Percentiles rank a stretch among this genome's conserved stretches.
Conservation (phyloP, 2,113 vertebrate genomes). For the Anhinga anhinga region DNA sequence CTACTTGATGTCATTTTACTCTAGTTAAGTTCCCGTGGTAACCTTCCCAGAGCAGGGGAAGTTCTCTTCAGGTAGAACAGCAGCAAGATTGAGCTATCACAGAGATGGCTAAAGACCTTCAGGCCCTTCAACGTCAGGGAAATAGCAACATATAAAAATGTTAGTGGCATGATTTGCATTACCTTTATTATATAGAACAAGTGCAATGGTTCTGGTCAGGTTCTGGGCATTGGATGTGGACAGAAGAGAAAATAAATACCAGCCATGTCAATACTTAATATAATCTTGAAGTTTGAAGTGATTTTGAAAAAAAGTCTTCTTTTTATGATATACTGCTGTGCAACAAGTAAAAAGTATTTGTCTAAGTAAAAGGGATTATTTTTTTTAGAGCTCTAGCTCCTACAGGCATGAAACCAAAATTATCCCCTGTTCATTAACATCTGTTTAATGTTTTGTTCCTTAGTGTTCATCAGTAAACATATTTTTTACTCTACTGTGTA, state of each 20-base stretch:
- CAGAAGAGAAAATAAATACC: not conserved
- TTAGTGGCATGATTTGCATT: not conserved
- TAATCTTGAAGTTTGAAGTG: not conserved
- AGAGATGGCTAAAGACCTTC: not conserved
- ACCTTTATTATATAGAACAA: not conserved
- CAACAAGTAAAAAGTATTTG: not conserved
- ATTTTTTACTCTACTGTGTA: not conserved
- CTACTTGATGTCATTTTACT: not conserved
- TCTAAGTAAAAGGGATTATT: not conserved
- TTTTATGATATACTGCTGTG: not conserved
- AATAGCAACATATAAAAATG: not conserved
- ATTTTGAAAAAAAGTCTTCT: not conserved
- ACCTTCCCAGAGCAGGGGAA: not conserved
- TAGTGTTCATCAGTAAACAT: not conserved
- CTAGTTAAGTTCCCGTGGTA: not conserved
- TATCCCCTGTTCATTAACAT: not conserved
- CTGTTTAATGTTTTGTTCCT: not conserved
- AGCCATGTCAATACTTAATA: not conserved
- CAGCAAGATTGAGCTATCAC: not conserved
- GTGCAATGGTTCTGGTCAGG: not conserved
- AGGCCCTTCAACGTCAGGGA: not conserved
- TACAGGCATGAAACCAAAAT: not conserved
- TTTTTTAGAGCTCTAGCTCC: not conserved
- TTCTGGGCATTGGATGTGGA: not conserved
- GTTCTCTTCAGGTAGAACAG: not conserved